These are phyloP conservation scores for Dicaeum eximium DNA, from an alignment of 2,113 vertebrate species.

Conservation along the genomic window DNA sequence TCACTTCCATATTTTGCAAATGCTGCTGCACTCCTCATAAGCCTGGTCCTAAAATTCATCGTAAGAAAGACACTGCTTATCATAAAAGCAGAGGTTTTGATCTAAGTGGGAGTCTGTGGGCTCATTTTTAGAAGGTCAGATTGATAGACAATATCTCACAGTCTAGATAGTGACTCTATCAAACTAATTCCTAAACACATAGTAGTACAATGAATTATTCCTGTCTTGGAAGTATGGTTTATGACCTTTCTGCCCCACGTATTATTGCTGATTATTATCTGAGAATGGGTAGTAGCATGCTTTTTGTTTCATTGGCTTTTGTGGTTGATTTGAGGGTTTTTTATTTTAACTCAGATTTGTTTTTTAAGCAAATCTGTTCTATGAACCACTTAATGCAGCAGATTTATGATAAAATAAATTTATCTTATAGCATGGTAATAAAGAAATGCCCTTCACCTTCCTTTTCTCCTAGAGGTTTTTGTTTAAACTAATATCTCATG, in stretches of 20 bases:
- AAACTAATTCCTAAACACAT: conserved; percentile 68
- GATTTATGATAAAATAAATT: not conserved
- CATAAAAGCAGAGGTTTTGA: conserved; percentile 26
- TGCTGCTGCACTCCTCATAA: not conserved
- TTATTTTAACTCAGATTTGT: not conserved
- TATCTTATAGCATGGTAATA: not conserved
- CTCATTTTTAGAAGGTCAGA: conserved; percentile 66
- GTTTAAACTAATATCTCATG: not conserved
- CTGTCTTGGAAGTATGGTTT: conserved; percentile 57
- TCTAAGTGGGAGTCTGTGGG: not conserved
- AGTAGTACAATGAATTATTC: conserved; percentile 68
- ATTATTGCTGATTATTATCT: conserved; percentile 72
- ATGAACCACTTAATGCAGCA: not conserved
- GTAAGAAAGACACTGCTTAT: not conserved
- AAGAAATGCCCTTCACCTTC: not conserved
- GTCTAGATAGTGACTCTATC: conserved; percentile 65
- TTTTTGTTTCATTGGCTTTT: conserved; percentile 35
- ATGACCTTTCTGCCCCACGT: conserved; percentile 67
- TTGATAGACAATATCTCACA: conserved; percentile 57
- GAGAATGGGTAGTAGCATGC: conserved; percentile 31
- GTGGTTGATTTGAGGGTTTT: not conserved
- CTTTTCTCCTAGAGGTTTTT: not conserved
- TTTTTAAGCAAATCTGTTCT: conserved; percentile 49
- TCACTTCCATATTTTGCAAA: not conserved
- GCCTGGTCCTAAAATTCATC: not conserved